Evolutionary conservation across 2,113 vertebrate genomes (phyloP).

Genomic region (Vicugna pacos): DNA sequence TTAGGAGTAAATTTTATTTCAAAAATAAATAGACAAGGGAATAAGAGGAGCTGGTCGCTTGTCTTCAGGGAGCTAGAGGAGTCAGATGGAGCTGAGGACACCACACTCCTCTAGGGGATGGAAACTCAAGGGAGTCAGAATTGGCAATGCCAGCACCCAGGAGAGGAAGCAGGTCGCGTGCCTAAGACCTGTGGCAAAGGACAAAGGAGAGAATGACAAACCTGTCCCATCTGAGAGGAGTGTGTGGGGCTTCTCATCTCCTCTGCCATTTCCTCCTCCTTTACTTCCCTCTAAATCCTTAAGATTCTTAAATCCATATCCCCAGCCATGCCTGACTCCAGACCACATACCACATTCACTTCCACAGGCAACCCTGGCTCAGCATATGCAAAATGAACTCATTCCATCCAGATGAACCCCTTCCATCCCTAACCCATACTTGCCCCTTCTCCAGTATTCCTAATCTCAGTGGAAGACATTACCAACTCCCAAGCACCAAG

Average conservation of each 20-base stretch:
- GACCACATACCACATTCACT: background rate
- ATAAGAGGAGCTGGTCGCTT: background rate
- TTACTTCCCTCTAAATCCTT: background rate
- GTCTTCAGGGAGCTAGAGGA: background rate
- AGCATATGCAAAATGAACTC: background rate
- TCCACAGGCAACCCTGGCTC: background rate
- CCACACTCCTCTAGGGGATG: background rate
- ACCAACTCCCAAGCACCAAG: background rate
- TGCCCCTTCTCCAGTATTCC: background rate
- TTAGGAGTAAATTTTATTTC: conserved; percentile 35
- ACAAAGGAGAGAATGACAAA: background rate
- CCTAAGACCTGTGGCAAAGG: background rate
- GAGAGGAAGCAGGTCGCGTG: background rate
- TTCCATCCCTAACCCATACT: background rate
- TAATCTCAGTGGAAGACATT: background rate
- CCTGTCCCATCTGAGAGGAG: background rate
- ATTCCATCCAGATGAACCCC: background rate
- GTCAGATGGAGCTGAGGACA: background rate
- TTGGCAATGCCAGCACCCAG: background rate
- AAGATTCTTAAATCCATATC: background rate
- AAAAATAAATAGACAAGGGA: conserved; percentile 44
- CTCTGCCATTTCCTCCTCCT: background rate
- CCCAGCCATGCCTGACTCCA: background rate
- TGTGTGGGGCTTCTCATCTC: background rate
- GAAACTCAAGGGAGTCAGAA: background rate